These are phyloP conservation scores for Apocrypta bakeri DNA, from an alignment of 1,140 invertebrate species.

Conservation along the genomic window DNA sequence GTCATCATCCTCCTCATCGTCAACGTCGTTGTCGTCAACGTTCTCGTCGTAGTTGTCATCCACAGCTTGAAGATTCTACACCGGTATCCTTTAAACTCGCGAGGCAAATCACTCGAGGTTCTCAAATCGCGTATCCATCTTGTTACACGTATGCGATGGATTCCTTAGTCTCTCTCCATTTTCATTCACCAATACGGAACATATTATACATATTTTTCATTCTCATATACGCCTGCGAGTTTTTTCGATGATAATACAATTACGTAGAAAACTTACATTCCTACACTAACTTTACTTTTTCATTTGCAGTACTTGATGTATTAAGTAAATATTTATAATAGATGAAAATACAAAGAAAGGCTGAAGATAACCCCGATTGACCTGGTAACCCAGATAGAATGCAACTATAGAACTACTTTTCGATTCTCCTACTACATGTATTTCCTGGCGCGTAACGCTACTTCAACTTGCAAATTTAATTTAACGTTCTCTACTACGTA, in stretches of 20 bases:
- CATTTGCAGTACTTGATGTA: no score
- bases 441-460: constrained; percentile 19
- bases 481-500: neutral
- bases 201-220: no score
- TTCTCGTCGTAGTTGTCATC: neutral
- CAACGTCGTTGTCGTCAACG: neutral
- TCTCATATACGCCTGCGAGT: neutral
- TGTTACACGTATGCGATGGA: neutral
- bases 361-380: no score
- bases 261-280: no score
- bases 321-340: no score
- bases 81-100: constrained; percentile 38
- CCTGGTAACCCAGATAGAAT: constrained; percentile 23
- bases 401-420: constrained; percentile 10
- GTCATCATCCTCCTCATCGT: neutral
- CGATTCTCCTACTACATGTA: constrained; percentile 5
- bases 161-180: neutral
- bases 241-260: no score
- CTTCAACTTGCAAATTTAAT: constrained; percentile 47
- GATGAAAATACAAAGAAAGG: no score
- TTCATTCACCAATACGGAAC: neutral
- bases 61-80: neutral
- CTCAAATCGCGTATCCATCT: constrained; percentile 2
- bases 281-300: no score
- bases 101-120: neutral